These are phyloP conservation scores for Drosophila koepferae DNA, from an alignment of 2,888 invertebrate species.

Conservation along the genomic window DNA sequence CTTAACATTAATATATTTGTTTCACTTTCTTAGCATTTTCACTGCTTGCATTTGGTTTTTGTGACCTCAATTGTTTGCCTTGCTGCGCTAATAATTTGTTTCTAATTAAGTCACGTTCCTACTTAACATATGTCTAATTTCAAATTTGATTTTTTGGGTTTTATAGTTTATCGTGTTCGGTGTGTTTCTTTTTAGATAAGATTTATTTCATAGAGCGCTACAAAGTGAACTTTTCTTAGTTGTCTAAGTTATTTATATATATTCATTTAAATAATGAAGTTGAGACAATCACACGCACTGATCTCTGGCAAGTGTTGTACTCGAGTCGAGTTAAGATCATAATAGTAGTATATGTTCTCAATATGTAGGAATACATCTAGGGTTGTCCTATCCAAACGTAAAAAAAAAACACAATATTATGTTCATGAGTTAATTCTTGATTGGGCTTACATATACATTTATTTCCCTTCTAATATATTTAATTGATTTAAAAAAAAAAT, in stretches of 20 bases:
- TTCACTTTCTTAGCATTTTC: constrained; percentile 5
- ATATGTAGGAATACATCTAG: not conserved
- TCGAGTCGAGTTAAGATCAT: constrained; percentile 32
- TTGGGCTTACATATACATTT: not conserved
- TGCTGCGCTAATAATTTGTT: constrained; percentile 30
- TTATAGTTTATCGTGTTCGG: constrained; percentile 34
- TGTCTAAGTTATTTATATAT: constrained; percentile 45
- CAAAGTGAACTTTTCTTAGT: constrained; percentile 73
- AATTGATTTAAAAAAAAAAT: not conserved
- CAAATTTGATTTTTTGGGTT: constrained; percentile 36
- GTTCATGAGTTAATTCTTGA: not conserved
- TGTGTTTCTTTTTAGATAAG: constrained; percentile 31
- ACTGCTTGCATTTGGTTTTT: constrained; percentile 16
- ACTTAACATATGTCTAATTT: constrained; percentile 50
- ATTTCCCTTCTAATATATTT: not conserved
- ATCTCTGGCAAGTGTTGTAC: constrained; percentile 42
- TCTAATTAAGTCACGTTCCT: constrained; percentile 66
- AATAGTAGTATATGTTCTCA: constrained; percentile 10
- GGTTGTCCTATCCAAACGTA: not conserved
- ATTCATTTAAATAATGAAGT: constrained; percentile 14
- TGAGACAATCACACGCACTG: constrained; percentile 44
- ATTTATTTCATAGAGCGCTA: constrained; percentile 61
- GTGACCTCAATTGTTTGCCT: constrained; percentile 49
- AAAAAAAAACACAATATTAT: not conserved
- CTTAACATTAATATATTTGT: not conserved